Conservation (phyloP, 2,113 vertebrate species). For the Camelus bactrianus region DNA sequence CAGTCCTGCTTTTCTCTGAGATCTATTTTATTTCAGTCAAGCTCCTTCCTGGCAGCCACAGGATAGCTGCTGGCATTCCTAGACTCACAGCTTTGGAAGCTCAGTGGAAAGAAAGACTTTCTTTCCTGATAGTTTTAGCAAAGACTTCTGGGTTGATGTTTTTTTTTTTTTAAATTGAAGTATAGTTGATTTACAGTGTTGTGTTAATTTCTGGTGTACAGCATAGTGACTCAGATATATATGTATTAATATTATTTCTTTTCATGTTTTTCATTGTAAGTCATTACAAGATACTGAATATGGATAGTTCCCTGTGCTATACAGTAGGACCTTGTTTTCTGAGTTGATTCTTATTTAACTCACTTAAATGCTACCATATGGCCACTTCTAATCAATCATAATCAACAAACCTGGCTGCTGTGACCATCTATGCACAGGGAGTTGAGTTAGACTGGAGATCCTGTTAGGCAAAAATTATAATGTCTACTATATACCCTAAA, state of each 20-base stretch:
- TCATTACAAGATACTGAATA: too few relatives aligned
- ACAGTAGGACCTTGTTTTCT: background rate
- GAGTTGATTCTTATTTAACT: background rate
- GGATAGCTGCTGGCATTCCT: background rate
- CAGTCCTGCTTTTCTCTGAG: background rate
- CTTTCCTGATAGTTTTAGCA: background rate
- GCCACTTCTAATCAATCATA: background rate
- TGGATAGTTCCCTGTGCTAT: too few relatives aligned
- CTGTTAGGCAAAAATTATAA: background rate
- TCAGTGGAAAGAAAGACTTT: background rate
- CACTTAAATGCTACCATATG: background rate
- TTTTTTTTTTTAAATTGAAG: too few relatives aligned
- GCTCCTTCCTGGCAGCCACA: background rate
- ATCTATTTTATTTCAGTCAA: background rate
- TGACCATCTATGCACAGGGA: background rate
- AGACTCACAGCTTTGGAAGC: background rate
- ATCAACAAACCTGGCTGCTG: background rate
- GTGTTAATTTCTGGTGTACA: too few relatives aligned
- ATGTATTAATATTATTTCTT: too few relatives aligned
- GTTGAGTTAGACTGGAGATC: background rate
- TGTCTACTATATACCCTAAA: background rate
- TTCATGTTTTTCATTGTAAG: too few relatives aligned
- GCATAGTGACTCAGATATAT: too few relatives aligned
- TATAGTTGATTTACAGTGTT: too few relatives aligned
- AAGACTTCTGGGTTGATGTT: background rate